Percentiles rank a stretch among this genome's conserved stretches.
phyloP scores from a whole-genome alignment of 2,113 vertebrate species.

The Grus americana region DNA sequence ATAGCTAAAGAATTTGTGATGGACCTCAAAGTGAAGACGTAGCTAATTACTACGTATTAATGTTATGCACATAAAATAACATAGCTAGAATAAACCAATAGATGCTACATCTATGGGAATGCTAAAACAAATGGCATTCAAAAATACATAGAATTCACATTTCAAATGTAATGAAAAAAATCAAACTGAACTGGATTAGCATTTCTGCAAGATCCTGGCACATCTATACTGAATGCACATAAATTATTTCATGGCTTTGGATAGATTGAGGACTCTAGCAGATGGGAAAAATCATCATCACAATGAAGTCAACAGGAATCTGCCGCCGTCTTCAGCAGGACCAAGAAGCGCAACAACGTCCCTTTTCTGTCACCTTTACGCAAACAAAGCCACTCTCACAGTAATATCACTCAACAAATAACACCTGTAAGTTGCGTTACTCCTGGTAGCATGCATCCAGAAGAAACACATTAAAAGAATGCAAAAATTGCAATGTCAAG shows the following conservation, averaged over 20 bases:
- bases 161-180: not conserved
- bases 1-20: conserved; percentile 8
- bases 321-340: not conserved
- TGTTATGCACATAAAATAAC: not conserved
- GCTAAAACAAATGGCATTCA: not conserved
- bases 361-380: not conserved
- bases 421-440: not conserved
- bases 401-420: not conserved
- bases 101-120: not conserved
- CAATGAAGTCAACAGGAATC: not conserved
- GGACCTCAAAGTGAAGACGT: not conserved
- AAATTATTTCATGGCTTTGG: not conserved
- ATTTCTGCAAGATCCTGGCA: not conserved
- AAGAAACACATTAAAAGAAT: not conserved
- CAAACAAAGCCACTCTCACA: not conserved
- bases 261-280: not conserved
- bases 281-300: not conserved
- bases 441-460: not conserved
- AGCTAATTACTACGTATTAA: not conserved
- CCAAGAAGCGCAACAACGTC: not conserved
- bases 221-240: not conserved
- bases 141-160: not conserved
- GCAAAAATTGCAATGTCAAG: not conserved
- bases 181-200: not conserved
- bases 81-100: not conserved